phyloP scores from a whole-genome alignment of 2,797 vertebrate genomes.

The Lates japonicus region DNA sequence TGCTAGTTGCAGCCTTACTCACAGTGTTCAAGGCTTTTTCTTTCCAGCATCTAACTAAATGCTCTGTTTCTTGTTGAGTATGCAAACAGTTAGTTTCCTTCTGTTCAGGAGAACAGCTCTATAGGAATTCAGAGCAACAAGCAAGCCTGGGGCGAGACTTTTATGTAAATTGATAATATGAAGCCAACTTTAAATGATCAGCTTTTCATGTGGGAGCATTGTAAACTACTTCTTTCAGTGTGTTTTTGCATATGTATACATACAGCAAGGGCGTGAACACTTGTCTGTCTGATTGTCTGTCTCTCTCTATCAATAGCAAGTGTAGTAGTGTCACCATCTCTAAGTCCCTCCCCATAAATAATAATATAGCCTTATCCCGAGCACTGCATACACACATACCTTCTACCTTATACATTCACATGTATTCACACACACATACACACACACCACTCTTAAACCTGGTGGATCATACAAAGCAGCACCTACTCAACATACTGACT shows the following conservation, averaged over 20 bases:
- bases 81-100: background rate
- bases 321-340: conserved; percentile 17
- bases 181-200: conserved; percentile 28
- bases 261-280: conserved; percentile 20
- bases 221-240: conserved; percentile 21
- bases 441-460: conserved; percentile 22
- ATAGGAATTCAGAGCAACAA: conserved; percentile 6
- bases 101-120: background rate
- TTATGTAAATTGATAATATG: conserved; percentile 23
- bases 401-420: conserved; percentile 9
- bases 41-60: background rate
- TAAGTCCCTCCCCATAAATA: conserved; percentile 61
- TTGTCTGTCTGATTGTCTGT: background rate
- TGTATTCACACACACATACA: conserved; percentile 1
- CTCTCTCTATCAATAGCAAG: conserved; percentile 27
- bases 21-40: background rate
- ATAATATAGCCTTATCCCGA: conserved; percentile 41
- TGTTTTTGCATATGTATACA: conserved; percentile 5
- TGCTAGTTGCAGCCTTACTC: background rate
- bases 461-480: conserved; percentile 46
- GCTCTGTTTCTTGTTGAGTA: background rate
- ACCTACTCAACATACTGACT: conserved; percentile 30
- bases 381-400: conserved; percentile 9
- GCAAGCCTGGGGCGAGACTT: background rate
- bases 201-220: conserved; percentile 14